phyloP scores from a whole-genome alignment of 2,888 invertebrate species.

The Eudemis profundana region DNA sequence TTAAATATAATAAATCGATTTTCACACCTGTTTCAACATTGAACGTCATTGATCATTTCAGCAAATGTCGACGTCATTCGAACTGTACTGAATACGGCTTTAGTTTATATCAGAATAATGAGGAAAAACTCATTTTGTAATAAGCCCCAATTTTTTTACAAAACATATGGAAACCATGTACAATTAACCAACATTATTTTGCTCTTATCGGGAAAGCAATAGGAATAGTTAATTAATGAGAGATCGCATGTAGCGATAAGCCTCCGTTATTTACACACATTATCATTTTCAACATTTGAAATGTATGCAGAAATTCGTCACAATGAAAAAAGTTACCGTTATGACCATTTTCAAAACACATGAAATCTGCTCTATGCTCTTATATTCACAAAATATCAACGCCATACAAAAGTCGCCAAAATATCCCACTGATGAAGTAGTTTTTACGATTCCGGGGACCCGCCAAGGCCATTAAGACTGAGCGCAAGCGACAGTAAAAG shows the following conservation, averaged over 20 bases:
- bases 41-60: background rate
- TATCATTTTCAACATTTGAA: too few species aligned
- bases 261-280: too few species aligned
- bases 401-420: background rate
- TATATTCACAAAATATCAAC: too few species aligned
- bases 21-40: background rate
- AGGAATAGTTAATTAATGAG: background rate
- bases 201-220: background rate
- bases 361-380: too few species aligned
- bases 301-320: too few species aligned
- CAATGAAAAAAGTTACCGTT: too few species aligned
- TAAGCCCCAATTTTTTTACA: too few species aligned
- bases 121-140: background rate
- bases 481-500: slow-evolving; percentile 42
- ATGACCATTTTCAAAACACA: background rate
- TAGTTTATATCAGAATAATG: background rate
- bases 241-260: too few species aligned
- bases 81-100: background rate
- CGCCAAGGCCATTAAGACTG: slow-evolving; percentile 36
- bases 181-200: background rate
- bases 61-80: background rate
- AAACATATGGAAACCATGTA: too few species aligned
- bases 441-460: background rate
- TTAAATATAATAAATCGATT: background rate
- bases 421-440: background rate